Evolutionary conservation across 1,140 invertebrate genomes (phyloP).

Genomic region (Nylanderia fulva): DNA sequence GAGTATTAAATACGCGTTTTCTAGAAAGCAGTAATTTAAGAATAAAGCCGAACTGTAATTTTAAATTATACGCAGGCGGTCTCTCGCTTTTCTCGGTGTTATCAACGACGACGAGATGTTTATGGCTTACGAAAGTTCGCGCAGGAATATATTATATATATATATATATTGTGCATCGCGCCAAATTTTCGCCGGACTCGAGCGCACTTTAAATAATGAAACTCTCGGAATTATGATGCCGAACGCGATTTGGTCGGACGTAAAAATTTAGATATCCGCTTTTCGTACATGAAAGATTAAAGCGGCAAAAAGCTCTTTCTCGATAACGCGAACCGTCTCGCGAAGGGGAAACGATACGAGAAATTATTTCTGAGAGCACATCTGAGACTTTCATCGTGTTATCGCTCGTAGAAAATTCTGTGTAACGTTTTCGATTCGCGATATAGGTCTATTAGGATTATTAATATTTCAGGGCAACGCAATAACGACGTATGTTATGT

Average conservation of each 20-base stretch:
- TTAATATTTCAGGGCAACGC: conserved; percentile 23
- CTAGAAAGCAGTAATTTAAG: too few species aligned
- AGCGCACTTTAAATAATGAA: conserved; percentile 43
- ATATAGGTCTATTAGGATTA: conserved; percentile 5
- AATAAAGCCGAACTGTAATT: too few species aligned
- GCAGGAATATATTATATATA: too few species aligned
- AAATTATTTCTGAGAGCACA: background rate
- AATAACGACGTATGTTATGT: conserved; percentile 31
- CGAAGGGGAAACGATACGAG: background rate
- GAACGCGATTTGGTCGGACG: conserved; percentile 9
- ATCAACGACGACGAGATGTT: conserved; percentile 36
- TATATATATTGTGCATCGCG: conserved; percentile 22
- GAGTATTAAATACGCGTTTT: background rate
- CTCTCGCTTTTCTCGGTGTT: background rate
- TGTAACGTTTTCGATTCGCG: background rate
- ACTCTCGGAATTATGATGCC: conserved; percentile 32
- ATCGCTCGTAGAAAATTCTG: background rate
- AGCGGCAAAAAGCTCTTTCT: background rate
- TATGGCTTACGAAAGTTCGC: conserved; percentile 44
- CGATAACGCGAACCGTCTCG: background rate
- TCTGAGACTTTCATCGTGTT: background rate
- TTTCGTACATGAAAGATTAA: conserved; percentile 17
- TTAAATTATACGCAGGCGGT: too few species aligned
- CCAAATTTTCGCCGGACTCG: conserved; percentile 12
- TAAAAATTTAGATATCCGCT: conserved; percentile 39